These are phyloP conservation scores for Cheilosia pagana DNA, from an alignment of 2,888 invertebrate species.

Conservation along the genomic window DNA sequence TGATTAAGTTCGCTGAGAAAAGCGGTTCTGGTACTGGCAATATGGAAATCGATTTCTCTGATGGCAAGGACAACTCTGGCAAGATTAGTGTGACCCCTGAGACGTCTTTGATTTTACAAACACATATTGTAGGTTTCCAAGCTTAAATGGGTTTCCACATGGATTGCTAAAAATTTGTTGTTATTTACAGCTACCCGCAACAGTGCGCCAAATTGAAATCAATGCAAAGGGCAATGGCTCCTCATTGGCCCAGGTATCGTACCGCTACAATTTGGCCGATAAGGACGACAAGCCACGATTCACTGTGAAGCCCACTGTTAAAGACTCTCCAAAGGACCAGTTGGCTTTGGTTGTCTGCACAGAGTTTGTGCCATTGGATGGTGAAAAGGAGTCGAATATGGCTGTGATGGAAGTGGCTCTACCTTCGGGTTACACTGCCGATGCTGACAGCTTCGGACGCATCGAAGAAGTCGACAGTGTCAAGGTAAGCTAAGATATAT, in stretches of 20 bases:
- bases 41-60: constrained; percentile 78
- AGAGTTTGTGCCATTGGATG: constrained; percentile 84
- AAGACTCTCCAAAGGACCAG: constrained; percentile 91
- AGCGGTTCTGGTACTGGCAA: constrained; percentile 83
- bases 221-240: constrained; percentile 92
- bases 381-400: constrained; percentile 90
- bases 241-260: constrained; percentile 90
- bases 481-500: constrained; percentile 81
- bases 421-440: constrained; percentile 95
- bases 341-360: constrained; percentile 93
- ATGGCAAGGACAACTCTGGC: constrained; percentile 76
- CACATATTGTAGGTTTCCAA: constrained; percentile 86
- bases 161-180: neutral
- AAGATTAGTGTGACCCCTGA: constrained; percentile 86
- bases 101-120: constrained; percentile 93
- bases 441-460: constrained; percentile 89
- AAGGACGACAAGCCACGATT: constrained; percentile 95
- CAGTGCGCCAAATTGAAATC: constrained; percentile 87
- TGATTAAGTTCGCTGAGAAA: constrained; percentile 87
- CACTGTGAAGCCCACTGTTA: constrained; percentile 93
- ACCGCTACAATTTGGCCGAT: constrained; percentile 92
- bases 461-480: constrained; percentile 84
- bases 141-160: neutral
- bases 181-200: constrained; percentile 77
- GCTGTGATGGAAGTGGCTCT: constrained; percentile 95